Evolutionary conservation across 2,113 vertebrate species (phyloP).

Genomic region (Hiodon tergisus): DNA sequence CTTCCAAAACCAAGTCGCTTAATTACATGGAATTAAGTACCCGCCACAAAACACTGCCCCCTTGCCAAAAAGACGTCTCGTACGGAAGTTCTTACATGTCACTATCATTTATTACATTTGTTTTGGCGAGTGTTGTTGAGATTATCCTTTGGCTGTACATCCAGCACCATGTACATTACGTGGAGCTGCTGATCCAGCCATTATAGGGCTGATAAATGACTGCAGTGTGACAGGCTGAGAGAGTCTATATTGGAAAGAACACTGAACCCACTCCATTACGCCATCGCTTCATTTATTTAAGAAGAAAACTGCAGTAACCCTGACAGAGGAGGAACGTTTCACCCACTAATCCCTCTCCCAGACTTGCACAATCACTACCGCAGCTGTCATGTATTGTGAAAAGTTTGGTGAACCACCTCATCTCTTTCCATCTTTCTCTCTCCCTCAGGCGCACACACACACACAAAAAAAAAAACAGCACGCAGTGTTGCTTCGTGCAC

Average conservation of each 20-base stretch:
- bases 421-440: conserved; percentile 30
- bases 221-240: too few species aligned
- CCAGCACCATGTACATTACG: too few species aligned
- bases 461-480: background rate
- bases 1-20: too few species aligned
- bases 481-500: conserved; percentile 52
- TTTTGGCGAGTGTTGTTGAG: too few species aligned
- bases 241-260: background rate
- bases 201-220: too few species aligned
- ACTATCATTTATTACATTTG: too few species aligned
- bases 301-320: background rate
- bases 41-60: too few species aligned
- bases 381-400: background rate
- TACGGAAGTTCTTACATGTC: too few species aligned
- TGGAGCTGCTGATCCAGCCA: too few species aligned
- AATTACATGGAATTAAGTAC: too few species aligned
- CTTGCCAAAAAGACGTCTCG: too few species aligned
- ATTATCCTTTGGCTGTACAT: too few species aligned
- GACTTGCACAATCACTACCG: conserved; percentile 12
- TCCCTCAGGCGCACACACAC: conserved; percentile 23
- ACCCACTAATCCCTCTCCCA: conserved; percentile 11
- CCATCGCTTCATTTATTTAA: background rate
- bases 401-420: background rate
- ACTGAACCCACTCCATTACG: background rate
- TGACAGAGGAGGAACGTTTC: background rate